Evolutionary conservation across 2,888 invertebrate genomes (phyloP).

Genomic region (Anthophora plumipes): DNA sequence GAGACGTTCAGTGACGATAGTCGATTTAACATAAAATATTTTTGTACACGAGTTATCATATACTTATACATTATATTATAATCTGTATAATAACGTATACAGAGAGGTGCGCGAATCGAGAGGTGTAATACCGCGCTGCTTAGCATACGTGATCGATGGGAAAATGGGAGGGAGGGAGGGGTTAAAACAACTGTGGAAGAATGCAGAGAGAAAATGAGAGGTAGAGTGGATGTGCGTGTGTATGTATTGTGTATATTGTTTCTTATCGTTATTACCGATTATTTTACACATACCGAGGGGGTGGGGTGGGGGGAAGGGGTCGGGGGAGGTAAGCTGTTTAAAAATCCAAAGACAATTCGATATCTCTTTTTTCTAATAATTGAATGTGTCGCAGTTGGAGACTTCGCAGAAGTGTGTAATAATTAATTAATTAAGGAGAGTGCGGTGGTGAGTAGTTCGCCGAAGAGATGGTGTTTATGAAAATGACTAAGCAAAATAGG

Average conservation of each 20-base stretch:
- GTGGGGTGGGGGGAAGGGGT: too few species aligned
- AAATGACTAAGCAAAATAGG: neutral
- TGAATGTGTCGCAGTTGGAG: neutral
- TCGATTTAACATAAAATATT: slow-evolving; percentile 70
- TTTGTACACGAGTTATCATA: slow-evolving; percentile 68
- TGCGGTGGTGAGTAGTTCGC: neutral
- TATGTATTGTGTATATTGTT: neutral
- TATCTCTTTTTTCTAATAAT: neutral
- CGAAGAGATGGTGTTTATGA: slow-evolving; percentile 25
- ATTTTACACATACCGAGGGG: slow-evolving; percentile 27
- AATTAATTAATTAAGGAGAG: neutral
- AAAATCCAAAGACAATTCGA: slow-evolving; percentile 46
- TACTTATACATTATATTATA: slow-evolving; percentile 48
- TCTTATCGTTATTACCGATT: slow-evolving; percentile 27
- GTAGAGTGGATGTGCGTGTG: neutral
- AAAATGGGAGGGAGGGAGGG: too few species aligned
- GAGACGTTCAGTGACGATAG: slow-evolving; percentile 59
- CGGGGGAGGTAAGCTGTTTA: neutral
- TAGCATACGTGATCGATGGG: neutral
- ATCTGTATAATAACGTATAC: slow-evolving; percentile 34
- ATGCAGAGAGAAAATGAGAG: too few species aligned
- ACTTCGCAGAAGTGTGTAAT: neutral
- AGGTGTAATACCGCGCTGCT: slow-evolving; percentile 5
- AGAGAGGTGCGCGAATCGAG: slow-evolving; percentile 2
- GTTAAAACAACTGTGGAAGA: too few species aligned